These are phyloP conservation scores for Hippolais icterina DNA, from an alignment of 2,113 vertebrate genomes.

Conservation along the genomic window DNA sequence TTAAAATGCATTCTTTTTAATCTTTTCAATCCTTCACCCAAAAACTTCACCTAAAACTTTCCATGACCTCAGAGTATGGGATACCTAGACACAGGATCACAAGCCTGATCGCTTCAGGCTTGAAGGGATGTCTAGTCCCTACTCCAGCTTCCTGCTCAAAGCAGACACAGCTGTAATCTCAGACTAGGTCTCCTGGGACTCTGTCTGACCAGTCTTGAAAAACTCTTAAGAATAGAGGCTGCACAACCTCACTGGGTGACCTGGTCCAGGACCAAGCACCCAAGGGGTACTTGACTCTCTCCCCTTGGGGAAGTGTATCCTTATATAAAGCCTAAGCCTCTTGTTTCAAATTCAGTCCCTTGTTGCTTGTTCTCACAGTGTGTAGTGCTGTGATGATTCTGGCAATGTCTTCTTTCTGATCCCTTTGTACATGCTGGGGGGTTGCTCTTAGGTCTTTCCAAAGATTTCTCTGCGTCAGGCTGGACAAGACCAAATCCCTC, in stretches of 20 bases:
- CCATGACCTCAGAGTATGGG: background rate
- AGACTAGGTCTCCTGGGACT: background rate
- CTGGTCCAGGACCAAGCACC: background rate
- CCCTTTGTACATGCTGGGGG: rapidly evolving
- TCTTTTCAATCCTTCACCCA: background rate
- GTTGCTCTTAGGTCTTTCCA: background rate
- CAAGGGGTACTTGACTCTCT: background rate
- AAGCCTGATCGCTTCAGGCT: background rate
- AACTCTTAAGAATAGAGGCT: background rate
- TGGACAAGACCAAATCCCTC: background rate
- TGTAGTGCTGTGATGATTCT: background rate
- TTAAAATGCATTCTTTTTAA: background rate
- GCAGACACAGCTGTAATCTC: background rate
- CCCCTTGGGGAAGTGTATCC: background rate
- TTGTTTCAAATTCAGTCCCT: background rate
- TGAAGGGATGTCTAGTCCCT: background rate
- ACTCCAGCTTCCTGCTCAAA: background rate
- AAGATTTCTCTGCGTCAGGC: background rate
- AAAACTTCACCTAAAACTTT: background rate
- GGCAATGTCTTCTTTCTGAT: background rate
- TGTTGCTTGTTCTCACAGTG: background rate
- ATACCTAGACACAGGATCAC: background rate
- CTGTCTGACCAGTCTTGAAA: background rate
- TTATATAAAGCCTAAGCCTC: background rate
- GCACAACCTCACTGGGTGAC: background rate